These are phyloP conservation scores for Penaeus chinensis DNA, from an alignment of 1,140 invertebrate species.

Conservation along the genomic window DNA sequence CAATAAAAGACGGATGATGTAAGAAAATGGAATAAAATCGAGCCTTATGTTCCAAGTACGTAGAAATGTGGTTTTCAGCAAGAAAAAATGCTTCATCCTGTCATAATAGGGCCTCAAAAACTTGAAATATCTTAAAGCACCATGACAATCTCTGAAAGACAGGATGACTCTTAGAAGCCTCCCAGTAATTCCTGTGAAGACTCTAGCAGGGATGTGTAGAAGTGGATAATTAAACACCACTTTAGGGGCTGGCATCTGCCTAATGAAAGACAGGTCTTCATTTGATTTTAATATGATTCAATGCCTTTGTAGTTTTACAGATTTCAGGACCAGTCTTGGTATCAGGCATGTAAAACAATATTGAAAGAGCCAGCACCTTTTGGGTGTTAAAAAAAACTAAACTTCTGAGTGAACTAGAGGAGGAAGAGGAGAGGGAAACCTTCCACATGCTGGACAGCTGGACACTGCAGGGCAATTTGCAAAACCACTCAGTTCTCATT, in stretches of 20 bases:
- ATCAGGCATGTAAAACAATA: neutral
- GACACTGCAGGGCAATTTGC: slow-evolving; percentile 44
- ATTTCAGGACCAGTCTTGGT: neutral
- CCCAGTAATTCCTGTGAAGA: slow-evolving; percentile 29
- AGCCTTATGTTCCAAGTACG: neutral
- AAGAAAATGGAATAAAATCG: slow-evolving; percentile 13
- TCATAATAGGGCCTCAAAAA: slow-evolving; percentile 27
- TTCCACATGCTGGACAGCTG: slow-evolving; percentile 41
- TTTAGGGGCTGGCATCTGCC: slow-evolving; percentile 3
- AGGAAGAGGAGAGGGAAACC: slow-evolving; percentile 1
- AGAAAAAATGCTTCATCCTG: slow-evolving; percentile 33
- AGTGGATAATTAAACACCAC: slow-evolving; percentile 19
- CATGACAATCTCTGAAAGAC: neutral
- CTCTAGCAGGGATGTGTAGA: neutral
- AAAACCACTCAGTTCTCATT: slow-evolving; percentile 45
- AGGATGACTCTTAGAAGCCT: neutral
- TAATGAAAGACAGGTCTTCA: neutral
- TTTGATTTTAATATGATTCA: neutral
- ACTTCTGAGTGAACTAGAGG: neutral
- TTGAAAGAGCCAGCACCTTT: slow-evolving; percentile 7
- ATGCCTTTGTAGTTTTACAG: slow-evolving; percentile 5
- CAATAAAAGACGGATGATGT: neutral
- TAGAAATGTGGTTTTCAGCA: neutral
- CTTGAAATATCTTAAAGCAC: neutral
- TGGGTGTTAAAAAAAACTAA: neutral